phyloP scores from a whole-genome alignment of 1,140 invertebrate species.

The Hesperophylax magnus region DNA sequence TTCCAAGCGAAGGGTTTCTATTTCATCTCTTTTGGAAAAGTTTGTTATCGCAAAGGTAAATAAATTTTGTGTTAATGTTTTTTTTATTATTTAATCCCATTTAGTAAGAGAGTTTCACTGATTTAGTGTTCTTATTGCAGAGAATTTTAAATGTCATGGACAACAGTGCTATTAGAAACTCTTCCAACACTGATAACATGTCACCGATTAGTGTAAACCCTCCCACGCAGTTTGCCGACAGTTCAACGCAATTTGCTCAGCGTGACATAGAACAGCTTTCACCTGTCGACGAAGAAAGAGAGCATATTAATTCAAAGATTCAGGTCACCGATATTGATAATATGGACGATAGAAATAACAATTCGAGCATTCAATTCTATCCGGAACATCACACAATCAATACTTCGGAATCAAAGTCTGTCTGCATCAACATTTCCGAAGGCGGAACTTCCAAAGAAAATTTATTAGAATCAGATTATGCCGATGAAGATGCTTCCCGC shows the following conservation, averaged over 20 bases:
- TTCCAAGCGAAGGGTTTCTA: slow-evolving; percentile 24
- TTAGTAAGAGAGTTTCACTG: too few species aligned
- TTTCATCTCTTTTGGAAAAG: slow-evolving; percentile 36
- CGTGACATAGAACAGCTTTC: not conserved
- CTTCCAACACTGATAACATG: not conserved
- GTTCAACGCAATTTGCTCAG: not conserved
- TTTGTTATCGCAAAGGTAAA: slow-evolving; percentile 45
- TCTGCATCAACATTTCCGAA: not conserved
- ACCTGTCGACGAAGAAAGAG: too few species aligned
- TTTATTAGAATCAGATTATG: slow-evolving; percentile 26
- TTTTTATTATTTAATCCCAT: too few species aligned
- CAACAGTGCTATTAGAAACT: not conserved
- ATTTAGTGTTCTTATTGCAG: not conserved
- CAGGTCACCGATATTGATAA: slow-evolving; percentile 51
- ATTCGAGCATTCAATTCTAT: not conserved
- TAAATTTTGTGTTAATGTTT: not conserved
- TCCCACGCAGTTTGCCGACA: not conserved
- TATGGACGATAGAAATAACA: slow-evolving; percentile 14
- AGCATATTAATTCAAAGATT: slow-evolving; percentile 29
- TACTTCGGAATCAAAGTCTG: not conserved
- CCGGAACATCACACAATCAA: not conserved
- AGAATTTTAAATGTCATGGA: not conserved
- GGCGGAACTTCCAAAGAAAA: not conserved
- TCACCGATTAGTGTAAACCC: not conserved
- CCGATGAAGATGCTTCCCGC: not conserved